phyloP scores from a whole-genome alignment of 35 echinoderm and acorn worm species.

The Anneissia japonica region DNA sequence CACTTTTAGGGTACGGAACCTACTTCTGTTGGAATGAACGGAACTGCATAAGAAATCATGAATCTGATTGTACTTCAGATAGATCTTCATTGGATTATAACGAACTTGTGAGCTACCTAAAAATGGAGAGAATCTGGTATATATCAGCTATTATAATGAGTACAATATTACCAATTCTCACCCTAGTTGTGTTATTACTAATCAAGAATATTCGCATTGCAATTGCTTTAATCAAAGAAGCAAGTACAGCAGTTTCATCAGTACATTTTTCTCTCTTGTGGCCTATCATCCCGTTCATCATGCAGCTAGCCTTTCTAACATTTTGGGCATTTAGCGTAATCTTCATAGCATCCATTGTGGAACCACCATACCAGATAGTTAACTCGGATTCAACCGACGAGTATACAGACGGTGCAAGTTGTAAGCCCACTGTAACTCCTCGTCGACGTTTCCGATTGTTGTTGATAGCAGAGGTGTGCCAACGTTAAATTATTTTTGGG shows the following conservation, averaged over 20 bases:
- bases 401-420: slow-evolving; percentile 29
- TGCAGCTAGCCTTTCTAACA: slow-evolving; percentile 50
- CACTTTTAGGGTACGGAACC: slow-evolving; percentile 40
- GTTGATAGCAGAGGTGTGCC: slow-evolving; percentile 3
- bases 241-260: slow-evolving; percentile 58
- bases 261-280: slow-evolving; percentile 73
- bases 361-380: slow-evolving; percentile 37
- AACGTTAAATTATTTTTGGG: slow-evolving; percentile 78
- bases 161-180: slow-evolving; percentile 36
- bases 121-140: slow-evolving; percentile 54
- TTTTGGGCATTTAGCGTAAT: slow-evolving; percentile 74
- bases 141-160: slow-evolving; percentile 67
- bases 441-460: background rate
- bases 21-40: slow-evolving; percentile 65
- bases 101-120: slow-evolving; percentile 47
- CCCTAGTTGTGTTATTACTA: slow-evolving; percentile 47
- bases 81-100: slow-evolving; percentile 27
- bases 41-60: slow-evolving; percentile 37
- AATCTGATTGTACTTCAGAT: slow-evolving; percentile 1
- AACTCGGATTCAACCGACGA: slow-evolving; percentile 39
- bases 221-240: slow-evolving; percentile 63
- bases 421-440: slow-evolving; percentile 22
- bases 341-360: slow-evolving; percentile 58
- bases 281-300: slow-evolving; percentile 68
- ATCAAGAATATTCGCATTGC: slow-evolving; percentile 79